Evolutionary conservation across 2,888 invertebrate genomes (phyloP), one percentile per base, ranked within the genome.

Genomic region (Yponomeuta malinellus): DNA sequence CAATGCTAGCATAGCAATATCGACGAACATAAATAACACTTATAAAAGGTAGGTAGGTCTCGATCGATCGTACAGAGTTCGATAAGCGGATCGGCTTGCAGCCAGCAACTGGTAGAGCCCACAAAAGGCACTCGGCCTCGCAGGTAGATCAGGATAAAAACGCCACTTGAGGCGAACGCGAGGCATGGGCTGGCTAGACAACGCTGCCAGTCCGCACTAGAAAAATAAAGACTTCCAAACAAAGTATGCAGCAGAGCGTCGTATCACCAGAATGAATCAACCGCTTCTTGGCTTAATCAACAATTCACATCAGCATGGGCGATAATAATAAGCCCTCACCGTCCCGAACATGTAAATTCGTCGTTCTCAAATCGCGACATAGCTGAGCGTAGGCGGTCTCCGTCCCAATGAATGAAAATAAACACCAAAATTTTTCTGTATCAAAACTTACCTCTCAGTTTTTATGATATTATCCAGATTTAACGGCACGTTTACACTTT

Each of bases 71-170:
- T n/a, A 69, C 15, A 8, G 10, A 5, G 33, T 59, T 59, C 69
- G 52, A 69, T 69, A 48, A 69, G 15, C 52, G 82, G 79, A 79
- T 81, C 81, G 78, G 75, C 77, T 83, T 79, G 81, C 78, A 81
- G 76, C 78, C 74, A 59, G 15, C 52, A 59, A 23, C 37, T 15
- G 78, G 77, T 73, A 78, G 76, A 78, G 77, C 77, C 79, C 78
- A 78, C 80, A 78, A 63, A 70, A 52, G 64, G 81, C 76, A 75
- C 76, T 75, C 77, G 77, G 70, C 75, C 52, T 74, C 81, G 83
- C 90, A 90, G 90, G 83, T 90, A 90, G 90, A 89, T 90, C 90
- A 87, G 90, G 73, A 73, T 90, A 89, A 90, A 91, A 90, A 89
- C 88, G 81, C 84, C 86, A 88, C 89, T 90, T 82, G 83, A 89